These are phyloP conservation scores for Polylopha cassiicola DNA, from an alignment of 2,888 invertebrate species.

Conservation along the genomic window DNA sequence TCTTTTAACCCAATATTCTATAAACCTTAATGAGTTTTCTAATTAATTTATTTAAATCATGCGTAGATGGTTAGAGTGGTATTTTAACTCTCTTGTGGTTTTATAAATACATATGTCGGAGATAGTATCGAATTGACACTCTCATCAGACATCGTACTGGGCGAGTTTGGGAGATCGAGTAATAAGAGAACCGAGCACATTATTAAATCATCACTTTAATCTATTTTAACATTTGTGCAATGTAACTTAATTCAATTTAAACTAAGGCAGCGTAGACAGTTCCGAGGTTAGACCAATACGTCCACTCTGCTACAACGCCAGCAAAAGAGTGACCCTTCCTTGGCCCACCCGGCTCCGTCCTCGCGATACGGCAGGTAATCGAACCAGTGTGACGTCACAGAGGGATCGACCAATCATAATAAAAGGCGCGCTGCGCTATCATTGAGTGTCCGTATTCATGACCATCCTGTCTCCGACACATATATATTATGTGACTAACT, in stretches of 20 bases:
- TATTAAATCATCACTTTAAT: background rate
- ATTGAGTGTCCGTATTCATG: conserved; percentile 1
- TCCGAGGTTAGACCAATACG: background rate
- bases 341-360: background rate
- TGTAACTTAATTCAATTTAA: too few relatives aligned
- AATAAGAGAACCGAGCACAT: background rate
- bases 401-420: background rate
- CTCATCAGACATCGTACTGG: background rate
- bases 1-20: too few relatives aligned
- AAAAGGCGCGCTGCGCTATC: too few relatives aligned
- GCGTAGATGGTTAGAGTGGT: too few relatives aligned
- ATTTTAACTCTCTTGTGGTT: too few relatives aligned
- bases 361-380: background rate
- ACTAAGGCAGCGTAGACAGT: background rate
- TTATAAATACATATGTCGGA: too few relatives aligned
- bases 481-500: too few relatives aligned
- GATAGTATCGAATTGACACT: too few relatives aligned
- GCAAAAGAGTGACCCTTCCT: background rate
- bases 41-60: too few relatives aligned
- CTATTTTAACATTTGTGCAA: too few relatives aligned
- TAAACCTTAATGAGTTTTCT: too few relatives aligned
- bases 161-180: conserved; percentile 1
- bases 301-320: background rate
- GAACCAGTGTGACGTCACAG: background rate
- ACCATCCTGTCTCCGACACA: background rate